Evolutionary conservation across 2,888 invertebrate species (phyloP), one percentile per base, ranked within the genome.

Genomic region (Psylliodes chrysocephalus): DNA sequence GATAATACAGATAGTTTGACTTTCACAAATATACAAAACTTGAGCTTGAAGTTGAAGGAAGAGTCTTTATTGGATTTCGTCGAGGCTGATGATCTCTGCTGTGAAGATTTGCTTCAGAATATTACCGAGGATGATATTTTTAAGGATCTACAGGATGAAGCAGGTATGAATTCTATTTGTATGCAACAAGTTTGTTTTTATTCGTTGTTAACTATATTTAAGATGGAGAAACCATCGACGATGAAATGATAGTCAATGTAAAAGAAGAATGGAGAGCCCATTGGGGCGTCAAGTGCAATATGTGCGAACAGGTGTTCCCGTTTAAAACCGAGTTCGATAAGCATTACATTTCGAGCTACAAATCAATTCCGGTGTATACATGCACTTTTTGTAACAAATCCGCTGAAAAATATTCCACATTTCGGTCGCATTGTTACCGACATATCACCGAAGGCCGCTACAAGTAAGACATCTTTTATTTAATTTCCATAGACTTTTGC

Each of bases 311-410:
- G 54, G 79, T 84, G 8, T 86, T 83, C 73, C 84, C 84, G 57
- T 84, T 83, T 70, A 83, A 84, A 73, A 71, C 79, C 0, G 85
- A 86, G 55, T 86, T 87, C 72, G 86, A 87, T 68, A 79, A 79
- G 19, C 88, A 88, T 71, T 87, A 86, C 72, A 70, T 78, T 1
- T 73, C 70, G 12, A 75, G 66, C 46, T 81, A 83, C 66, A 78
- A 76, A 46, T 77, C 79, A 15, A 80, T 82, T 46, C 88, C 88
- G 22, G 78, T 85, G 1, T 88, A 87, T 77, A 83, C 85, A 1
- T 88, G 88, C 75, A 85, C 85, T 49, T 84, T 85, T 70, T 88
- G 88, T 73, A 83, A 84, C 60, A 86, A 86, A 70, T 82, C 84
- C 60, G 85, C 83, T 72, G 83, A 84, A 15, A 86, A 86, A 70